Base-by-base conservation (phyloP, 2,888 invertebrate genomes). In the Malthinus flaveolus region DNA sequence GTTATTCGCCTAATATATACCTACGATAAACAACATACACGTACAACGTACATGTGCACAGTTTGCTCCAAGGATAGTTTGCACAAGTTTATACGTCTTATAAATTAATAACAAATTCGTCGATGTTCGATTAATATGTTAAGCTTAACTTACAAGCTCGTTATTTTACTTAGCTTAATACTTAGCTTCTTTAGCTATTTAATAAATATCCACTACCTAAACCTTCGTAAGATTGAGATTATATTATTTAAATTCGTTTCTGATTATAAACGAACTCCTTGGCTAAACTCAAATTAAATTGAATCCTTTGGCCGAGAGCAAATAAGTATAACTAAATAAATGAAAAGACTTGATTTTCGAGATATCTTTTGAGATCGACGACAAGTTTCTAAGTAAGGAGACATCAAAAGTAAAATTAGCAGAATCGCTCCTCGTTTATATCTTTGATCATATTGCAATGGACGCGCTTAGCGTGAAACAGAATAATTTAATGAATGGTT, bases 341-440 rank as follows among this genome's bases (percentile, higher is more conserved):
- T 63, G 65, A 63, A 63, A 59, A 60, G 63, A 45, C 68, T 66
- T 65, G 69, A 68, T 67, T 70, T 66, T 59, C 59, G 65, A 67
- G 66, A 71, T 68, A 75, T 74, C 73, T 73, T 73, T 74, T 73
- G 73, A 74, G 68, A 66, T 71, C 66, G 68, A 67, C 71, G 71
- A 71, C 72, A 74, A 74, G 71, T 73, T 71, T 71, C 69, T 65
- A 69, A 70, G 68, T 71, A 67, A 62, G 67, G 61, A 64, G 69
- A 74, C 74, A 73, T 76, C 73, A 76, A 75, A 75, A 74, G 75
- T 73, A 72, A 73, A 76, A 75, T 76, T 75, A 75, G 72, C 70
- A 62, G 73, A 74, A 75, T 75, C 74, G 75, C 69, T 72, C 68
- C 71, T 71, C 72, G 69, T 73, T 72, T 71, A 69, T 70, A 70